phyloP scores from a whole-genome alignment of 1,140 invertebrate genomes.

The Coptotermes formosanus region DNA sequence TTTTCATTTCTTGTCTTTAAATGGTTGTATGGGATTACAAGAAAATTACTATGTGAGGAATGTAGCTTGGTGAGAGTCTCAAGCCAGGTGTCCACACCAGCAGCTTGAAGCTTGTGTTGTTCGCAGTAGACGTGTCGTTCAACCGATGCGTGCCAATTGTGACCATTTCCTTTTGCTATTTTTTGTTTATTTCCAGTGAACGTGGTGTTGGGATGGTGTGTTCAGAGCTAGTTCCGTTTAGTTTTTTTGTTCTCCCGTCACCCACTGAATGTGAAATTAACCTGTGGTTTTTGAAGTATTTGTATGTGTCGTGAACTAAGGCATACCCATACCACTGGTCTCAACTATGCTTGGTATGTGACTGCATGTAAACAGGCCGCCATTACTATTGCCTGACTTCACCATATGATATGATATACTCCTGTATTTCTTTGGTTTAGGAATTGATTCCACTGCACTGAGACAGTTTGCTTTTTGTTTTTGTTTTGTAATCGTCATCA shows the following conservation, averaged over 20 bases:
- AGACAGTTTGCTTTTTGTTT: background rate
- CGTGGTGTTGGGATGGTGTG: background rate
- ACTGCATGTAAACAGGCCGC: background rate
- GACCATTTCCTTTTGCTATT: background rate
- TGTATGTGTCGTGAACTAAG: background rate
- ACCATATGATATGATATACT: background rate
- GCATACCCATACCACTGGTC: background rate
- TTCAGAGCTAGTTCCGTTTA: background rate
- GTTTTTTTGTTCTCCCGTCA: background rate
- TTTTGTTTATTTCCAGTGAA: background rate
- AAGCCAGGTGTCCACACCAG: background rate
- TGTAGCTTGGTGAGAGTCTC: background rate
- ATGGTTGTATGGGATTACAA: conserved; percentile 10
- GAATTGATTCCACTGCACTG: background rate
- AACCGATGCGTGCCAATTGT: background rate
- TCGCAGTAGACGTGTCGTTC: background rate
- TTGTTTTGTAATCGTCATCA: background rate
- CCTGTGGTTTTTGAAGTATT: background rate
- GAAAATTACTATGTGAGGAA: background rate
- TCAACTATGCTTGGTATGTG: background rate
- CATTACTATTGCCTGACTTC: background rate
- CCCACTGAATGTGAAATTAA: background rate
- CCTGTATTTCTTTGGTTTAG: background rate
- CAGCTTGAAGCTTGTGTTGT: background rate
- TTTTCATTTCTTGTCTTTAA: conserved; percentile 5